These are phyloP conservation scores for Scelioninae gen. 2 DNA, from an alignment of 2,888 invertebrate genomes.

Conservation along the genomic window DNA sequence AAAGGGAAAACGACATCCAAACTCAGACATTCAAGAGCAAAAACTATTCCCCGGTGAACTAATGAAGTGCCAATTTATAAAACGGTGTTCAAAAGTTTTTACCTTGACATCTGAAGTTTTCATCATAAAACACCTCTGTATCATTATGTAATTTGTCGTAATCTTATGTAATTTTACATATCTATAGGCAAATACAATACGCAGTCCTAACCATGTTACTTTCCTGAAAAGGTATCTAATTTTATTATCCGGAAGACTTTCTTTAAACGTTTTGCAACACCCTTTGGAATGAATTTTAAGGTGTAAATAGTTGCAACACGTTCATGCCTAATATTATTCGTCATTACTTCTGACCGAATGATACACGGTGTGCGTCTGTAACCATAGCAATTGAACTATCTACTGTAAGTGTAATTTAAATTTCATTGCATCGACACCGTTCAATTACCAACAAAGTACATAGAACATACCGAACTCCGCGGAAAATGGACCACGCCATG, in stretches of 20 bases:
- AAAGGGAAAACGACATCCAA: too few relatives aligned
- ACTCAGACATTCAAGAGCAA: too few relatives aligned
- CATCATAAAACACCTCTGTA: slow-evolving; percentile 18
- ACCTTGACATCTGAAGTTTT: not conserved
- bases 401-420: slow-evolving; percentile 40
- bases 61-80: not conserved
- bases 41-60: not conserved
- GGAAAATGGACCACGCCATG: slow-evolving; percentile 27
- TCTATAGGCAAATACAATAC: slow-evolving; percentile 29
- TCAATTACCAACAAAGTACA: slow-evolving; percentile 54
- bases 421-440: slow-evolving; percentile 56
- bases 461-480: slow-evolving; percentile 5
- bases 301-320: slow-evolving; percentile 32
- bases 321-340: slow-evolving; percentile 41
- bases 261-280: slow-evolving; percentile 24
- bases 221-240: not conserved
- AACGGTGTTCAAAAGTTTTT: not conserved
- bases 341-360: slow-evolving; percentile 38
- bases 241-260: slow-evolving; percentile 5
- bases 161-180: slow-evolving; percentile 10
- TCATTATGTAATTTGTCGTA: slow-evolving; percentile 23
- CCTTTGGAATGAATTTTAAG: slow-evolving; percentile 5
- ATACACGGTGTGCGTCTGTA: slow-evolving; percentile 12
- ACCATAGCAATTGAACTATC: slow-evolving; percentile 33
- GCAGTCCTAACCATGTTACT: slow-evolving; percentile 8